Base-by-base conservation (phyloP, 2,113 vertebrate genomes). In the Clupea harengus region DNA sequence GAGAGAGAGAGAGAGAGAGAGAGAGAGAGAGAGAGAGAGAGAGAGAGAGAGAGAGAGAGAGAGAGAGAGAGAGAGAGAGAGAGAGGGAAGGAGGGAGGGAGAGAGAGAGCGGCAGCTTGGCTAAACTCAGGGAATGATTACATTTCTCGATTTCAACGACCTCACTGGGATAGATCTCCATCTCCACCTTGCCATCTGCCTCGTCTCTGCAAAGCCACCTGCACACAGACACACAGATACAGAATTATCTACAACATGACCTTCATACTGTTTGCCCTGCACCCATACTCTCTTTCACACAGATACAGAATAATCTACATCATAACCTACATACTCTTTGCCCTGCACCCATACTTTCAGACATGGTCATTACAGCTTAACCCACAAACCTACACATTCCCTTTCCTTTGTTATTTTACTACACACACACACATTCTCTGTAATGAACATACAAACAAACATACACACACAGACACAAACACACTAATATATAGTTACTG, bases 121-220 rank as follows among this genome's bases (percentile, higher is more conserved):
- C n/a, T n/a, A n/a, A n/a, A n/a, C n/a, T n/a, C n/a, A n/a, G 13
- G 72, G 25, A 15, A 44, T 32, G 28, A 3, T 90, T 96, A 99
- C 98, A 25, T 95, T 96, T 93, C 89, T 99, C 97, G 22, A 97
- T 98, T 1, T 97, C 95, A 83, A 97, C 82, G 32, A 95, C 94
- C 92, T 99, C 97, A 8, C 98, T 99, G 86, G 98, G 98, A 86
- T 99, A 99, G 82, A 99, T 95, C 89, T 99, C 98, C 84, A 98
- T 96, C 91, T 99, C 96, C 87, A 98, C 96, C 88, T 96, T 97
- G 45, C 98, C 97, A 1, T 99, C 98, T 3, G 97, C 96, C 87
- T 97, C 96, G 1, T 97, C 95, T 90, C 96, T 98, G 92, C 98
- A 97, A 5, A 99, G 96, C 98, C 98, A 99, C 54, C 72, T 78